Percentiles rank a stretch among this genome's conserved stretches.
Conservation (phyloP, 2,888 invertebrate genomes). For the Synergus japonicus region DNA sequence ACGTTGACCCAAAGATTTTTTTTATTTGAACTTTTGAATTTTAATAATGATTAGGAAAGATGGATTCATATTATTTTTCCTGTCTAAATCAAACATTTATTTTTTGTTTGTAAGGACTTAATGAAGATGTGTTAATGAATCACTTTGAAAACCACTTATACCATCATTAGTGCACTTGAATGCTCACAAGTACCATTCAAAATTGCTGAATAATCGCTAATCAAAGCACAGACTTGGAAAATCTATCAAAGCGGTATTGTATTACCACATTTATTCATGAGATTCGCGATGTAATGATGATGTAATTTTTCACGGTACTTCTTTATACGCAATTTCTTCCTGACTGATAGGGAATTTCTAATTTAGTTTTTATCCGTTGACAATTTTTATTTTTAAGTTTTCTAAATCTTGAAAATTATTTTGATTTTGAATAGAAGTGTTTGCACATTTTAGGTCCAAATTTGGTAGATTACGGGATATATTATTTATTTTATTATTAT, state of each 20-base stretch:
- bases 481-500: too few species aligned
- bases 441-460: too few species aligned
- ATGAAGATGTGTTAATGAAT: slow-evolving; percentile 5
- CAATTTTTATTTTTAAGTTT: background rate
- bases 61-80: background rate
- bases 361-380: background rate
- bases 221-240: slow-evolving; percentile 2
- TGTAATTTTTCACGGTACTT: background rate
- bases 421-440: too few species aligned
- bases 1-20: background rate
- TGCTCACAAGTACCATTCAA: background rate
- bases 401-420: too few species aligned
- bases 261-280: slow-evolving; percentile 24
- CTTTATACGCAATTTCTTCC: slow-evolving; percentile 18
- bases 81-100: background rate
- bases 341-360: background rate
- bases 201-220: slow-evolving; percentile 36
- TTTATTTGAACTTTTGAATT: background rate
- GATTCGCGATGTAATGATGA: slow-evolving; percentile 7
- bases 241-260: slow-evolving; percentile 18
- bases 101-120: background rate
- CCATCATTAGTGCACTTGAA: slow-evolving; percentile 20
- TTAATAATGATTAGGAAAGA: background rate
- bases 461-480: too few species aligned
- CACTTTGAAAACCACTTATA: background rate